A percentile compares a stretch with the other conserved stretches of the same genome.
Conservation (phyloP, 2,797 vertebrate species). For the Sebastes diaconus region DNA sequence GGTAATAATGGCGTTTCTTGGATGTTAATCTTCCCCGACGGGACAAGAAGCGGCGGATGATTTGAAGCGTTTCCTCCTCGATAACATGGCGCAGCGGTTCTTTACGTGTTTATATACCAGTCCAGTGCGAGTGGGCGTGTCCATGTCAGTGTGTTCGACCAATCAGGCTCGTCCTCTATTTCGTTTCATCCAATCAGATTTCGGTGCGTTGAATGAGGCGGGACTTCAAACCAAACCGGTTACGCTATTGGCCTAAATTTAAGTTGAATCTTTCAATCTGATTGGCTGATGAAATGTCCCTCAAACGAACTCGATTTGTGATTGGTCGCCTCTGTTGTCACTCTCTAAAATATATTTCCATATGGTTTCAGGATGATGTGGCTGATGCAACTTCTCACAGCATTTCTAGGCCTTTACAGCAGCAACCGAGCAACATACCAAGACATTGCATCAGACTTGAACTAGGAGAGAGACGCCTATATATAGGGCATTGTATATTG, state of each 20-base stretch:
- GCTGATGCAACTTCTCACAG: slow-evolving; percentile 81
- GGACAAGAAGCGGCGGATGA: rapidly evolving
- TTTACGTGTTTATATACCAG: slow-evolving; percentile 46
- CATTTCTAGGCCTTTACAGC: slow-evolving; percentile 59
- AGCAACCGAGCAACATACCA: slow-evolving; percentile 12
- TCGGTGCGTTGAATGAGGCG: slow-evolving; percentile 27
- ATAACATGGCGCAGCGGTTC: slow-evolving; percentile 30
- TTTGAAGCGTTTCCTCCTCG: background rate
- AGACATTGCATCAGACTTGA: slow-evolving; percentile 76
- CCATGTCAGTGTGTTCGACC: background rate
- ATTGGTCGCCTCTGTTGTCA: slow-evolving; percentile 63
- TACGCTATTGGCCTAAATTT: slow-evolving; percentile 46
- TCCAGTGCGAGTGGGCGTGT: background rate
- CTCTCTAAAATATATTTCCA: slow-evolving; percentile 5
- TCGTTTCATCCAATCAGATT: slow-evolving; percentile 45
- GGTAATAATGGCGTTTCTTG: too few relatives aligned
- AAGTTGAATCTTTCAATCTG: rapidly evolving
- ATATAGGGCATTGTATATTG: background rate
- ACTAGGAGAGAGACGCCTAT: too few relatives aligned
- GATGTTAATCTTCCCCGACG: rapidly evolving
- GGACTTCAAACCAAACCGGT: background rate
- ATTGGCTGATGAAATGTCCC: slow-evolving; percentile 49
- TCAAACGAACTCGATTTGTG: background rate
- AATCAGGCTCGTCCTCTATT: slow-evolving; percentile 39
- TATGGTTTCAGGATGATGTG: background rate